These are phyloP conservation scores for Lytechinus variegatus DNA, from an alignment of 35 echinoderm and acorn worm species.

Conservation along the genomic window DNA sequence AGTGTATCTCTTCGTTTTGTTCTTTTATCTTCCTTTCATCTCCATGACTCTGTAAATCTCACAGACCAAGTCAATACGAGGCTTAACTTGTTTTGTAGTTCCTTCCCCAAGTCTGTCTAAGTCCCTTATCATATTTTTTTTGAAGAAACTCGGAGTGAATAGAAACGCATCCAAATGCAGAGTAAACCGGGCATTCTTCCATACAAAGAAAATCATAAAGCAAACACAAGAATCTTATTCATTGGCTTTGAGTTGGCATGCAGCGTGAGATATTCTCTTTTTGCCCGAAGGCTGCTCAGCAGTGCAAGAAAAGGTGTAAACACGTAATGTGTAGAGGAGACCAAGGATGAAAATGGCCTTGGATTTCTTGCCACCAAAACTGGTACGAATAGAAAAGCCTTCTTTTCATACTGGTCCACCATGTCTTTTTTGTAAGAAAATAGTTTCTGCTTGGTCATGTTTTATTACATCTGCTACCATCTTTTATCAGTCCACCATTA, in stretches of 20 bases:
- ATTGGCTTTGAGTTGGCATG: background rate
- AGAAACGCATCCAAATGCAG: background rate
- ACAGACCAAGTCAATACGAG: background rate
- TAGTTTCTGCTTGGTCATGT: conserved; percentile 37
- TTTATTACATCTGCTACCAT: background rate
- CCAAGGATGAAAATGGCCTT: conserved; percentile 52
- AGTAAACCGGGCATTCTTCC: background rate
- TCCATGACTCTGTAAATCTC: background rate
- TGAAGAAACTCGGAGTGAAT: background rate
- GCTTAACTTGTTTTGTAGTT: background rate
- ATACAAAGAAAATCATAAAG: background rate
- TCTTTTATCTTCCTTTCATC: background rate
- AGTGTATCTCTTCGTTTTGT: background rate
- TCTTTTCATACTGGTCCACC: conserved; percentile 1
- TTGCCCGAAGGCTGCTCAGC: conserved; percentile 38
- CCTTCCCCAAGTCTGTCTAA: background rate
- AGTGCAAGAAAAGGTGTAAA: conserved; percentile 43
- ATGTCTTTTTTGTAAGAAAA: conserved; percentile 13
- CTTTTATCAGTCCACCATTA: background rate
- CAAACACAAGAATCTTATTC: conserved; percentile 5
- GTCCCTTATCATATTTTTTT: background rate
- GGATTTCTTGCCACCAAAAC: conserved; percentile 27
- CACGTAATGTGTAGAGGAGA: conserved; percentile 14
- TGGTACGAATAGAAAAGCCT: background rate
- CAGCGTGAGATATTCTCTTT: conserved; percentile 11